A percentile compares a stretch with the other conserved stretches of the same genome.
Conservation (phyloP, 2,888 invertebrate genomes). For the Aspidapion aeneum region DNA sequence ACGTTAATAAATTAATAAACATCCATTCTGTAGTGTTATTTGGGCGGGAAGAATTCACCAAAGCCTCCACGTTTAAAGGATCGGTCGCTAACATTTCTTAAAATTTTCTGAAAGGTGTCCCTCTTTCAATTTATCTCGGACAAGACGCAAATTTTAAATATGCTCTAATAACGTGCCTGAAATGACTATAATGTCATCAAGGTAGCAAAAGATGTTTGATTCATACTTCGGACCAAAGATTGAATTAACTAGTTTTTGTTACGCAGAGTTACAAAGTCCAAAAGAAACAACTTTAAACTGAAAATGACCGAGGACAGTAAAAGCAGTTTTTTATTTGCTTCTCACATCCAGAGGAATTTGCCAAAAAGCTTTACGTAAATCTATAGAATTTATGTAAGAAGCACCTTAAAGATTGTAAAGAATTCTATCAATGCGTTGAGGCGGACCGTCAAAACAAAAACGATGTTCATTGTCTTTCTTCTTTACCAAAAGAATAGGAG, state of each 20-base stretch:
- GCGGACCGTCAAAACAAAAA: constrained; percentile 13
- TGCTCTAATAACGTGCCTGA: constrained; percentile 35
- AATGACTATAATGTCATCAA: constrained; percentile 30
- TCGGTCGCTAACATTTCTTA: not conserved
- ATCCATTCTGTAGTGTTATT: constrained; percentile 25
- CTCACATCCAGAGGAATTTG: constrained; percentile 26
- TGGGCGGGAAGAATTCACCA: constrained; percentile 27
- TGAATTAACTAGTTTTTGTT: constrained; percentile 27
- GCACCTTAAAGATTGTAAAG: constrained; percentile 17
- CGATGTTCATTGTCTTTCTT: constrained; percentile 23
- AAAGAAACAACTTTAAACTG: constrained; percentile 9
- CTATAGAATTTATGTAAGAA: constrained; percentile 12
- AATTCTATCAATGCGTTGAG: constrained; percentile 20
- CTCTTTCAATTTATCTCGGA: constrained; percentile 22
- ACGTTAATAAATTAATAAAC: too few species aligned
- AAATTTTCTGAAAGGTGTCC: constrained; percentile 32
- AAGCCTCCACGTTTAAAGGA: constrained; percentile 9
- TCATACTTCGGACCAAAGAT: constrained; percentile 28
- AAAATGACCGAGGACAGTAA: constrained; percentile 28
- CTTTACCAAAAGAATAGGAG: constrained; percentile 29
- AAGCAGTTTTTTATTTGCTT: constrained; percentile 31
- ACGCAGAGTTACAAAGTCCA: constrained; percentile 26
- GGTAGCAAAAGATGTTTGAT: constrained; percentile 26
- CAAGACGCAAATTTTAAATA: constrained; percentile 18
- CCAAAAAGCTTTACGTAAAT: constrained; percentile 29